Percentiles rank a stretch among this genome's conserved stretches.
phyloP scores from a whole-genome alignment of 2,888 invertebrate species.

The Drosophila kokeensis region DNA sequence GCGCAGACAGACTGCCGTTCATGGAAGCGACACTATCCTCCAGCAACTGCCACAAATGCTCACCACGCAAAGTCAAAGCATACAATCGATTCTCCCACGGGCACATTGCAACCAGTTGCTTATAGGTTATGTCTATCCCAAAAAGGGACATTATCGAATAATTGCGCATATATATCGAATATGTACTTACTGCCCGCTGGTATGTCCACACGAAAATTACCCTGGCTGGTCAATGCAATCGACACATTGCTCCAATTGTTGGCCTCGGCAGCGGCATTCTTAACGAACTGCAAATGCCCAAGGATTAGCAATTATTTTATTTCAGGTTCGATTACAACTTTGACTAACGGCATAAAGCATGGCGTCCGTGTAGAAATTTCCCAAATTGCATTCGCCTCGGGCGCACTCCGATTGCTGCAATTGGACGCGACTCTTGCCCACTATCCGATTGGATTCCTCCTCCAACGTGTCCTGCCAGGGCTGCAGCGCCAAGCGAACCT shows the following conservation, averaged over 20 bases:
- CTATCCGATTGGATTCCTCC: conserved; percentile 85
- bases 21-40: conserved; percentile 86
- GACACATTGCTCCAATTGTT: conserved; percentile 89
- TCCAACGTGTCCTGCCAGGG: conserved; percentile 87
- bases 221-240: conserved; percentile 89
- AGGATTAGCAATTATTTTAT: background rate
- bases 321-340: background rate
- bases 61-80: conserved; percentile 89
- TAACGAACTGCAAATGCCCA: conserved; percentile 59
- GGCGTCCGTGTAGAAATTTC: conserved; percentile 90
- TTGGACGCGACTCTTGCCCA: conserved; percentile 87
- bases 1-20: conserved; percentile 44
- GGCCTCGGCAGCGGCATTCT: conserved; percentile 68
- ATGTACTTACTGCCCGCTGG: conserved; percentile 87
- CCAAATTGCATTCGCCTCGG: conserved; percentile 90
- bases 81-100: conserved; percentile 93
- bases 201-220: conserved; percentile 89
- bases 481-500: conserved; percentile 86
- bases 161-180: background rate
- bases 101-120: conserved; percentile 88
- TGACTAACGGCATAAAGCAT: conserved; percentile 87
- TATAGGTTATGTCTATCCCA: conserved; percentile 88
- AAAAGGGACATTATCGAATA: background rate
- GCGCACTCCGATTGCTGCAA: conserved; percentile 87
- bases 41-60: conserved; percentile 87